Base-by-base conservation (phyloP, 2,797 vertebrate genomes). In the Mionectes olivaceus region DNA sequence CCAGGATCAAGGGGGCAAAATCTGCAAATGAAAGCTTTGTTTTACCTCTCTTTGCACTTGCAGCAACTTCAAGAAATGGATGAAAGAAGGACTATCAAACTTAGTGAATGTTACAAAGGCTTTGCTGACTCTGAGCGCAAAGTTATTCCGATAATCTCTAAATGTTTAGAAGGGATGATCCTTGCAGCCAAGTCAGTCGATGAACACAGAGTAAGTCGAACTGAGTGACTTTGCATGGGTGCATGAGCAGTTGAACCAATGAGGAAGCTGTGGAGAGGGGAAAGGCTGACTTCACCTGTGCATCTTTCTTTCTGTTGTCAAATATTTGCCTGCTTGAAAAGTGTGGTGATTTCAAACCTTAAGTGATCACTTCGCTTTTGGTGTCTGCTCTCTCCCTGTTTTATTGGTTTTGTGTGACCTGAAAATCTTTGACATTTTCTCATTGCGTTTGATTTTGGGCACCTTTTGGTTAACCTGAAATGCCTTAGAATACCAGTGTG, bases 41-140 rank as follows among this genome's bases (percentile, higher is more conserved):
- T 87, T 82, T 71, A 23, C 68, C 53, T 59, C 46, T 7, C 49
- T 91, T 93, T 89, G 75, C 74, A 35, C 86, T 78, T 97, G 61
- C 98, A 99, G 99, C 99, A 99, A 97, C 98, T 99, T 87, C 99
- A 99, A 97, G 99, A 98, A 98, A 99, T 99, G 99, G 99, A 99
- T 91, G 98, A 99, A 94, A 98, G 99, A 39, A 98, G 99, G 77
- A 99, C 99, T 5, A 97, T 99, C 95, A 99, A 99, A 95, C 98
- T 99, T 25, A 99, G 99, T 22, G 99, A 99, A 97, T 99, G 99
- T 93, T 99, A 99, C 96, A 98, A 98, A 97, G 98, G 98, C 96
- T 99, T 99, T 83, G 99, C 99, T 18, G 99, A 99, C 96, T 99
- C 99, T 30, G 99, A 99, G 97, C 97, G 99, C 82, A 98, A 98